Conservation (phyloP, 2,888 invertebrate genomes). For the Pseudococcus viburni region DNA sequence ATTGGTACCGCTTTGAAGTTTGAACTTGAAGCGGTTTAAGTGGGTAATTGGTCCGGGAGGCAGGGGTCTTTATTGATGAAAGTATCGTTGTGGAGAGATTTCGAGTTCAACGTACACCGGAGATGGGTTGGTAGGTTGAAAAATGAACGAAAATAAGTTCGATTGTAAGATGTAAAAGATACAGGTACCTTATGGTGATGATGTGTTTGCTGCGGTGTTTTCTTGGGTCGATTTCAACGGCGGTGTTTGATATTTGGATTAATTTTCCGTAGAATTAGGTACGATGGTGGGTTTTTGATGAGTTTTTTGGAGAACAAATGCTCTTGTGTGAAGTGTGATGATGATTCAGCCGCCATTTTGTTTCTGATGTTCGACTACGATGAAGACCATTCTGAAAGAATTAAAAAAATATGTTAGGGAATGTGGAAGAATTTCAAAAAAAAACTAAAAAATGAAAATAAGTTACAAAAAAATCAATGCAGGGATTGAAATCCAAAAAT, state of each 20-base stretch:
- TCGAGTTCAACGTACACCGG: not conserved
- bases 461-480: no score
- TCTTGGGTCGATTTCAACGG: not conserved
- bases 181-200: not conserved
- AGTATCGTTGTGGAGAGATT: not conserved
- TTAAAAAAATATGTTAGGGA: not conserved
- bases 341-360: not conserved
- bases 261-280: no score
- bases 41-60: not conserved
- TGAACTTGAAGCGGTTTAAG: constrained; percentile 1
- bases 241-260: not conserved
- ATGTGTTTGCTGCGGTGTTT: not conserved
- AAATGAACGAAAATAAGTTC: not conserved
- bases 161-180: not conserved
- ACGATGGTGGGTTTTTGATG: no score
- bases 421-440: not conserved
- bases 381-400: not conserved
- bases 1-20: constrained; percentile 11
- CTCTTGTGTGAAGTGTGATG: no score
- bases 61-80: not conserved
- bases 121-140: not conserved
- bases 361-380: not conserved
- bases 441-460: no score
- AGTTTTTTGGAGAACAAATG: not conserved
- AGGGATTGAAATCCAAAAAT: no score